Conservation (phyloP, 2,113 vertebrate species). For the Numida meleagris region DNA sequence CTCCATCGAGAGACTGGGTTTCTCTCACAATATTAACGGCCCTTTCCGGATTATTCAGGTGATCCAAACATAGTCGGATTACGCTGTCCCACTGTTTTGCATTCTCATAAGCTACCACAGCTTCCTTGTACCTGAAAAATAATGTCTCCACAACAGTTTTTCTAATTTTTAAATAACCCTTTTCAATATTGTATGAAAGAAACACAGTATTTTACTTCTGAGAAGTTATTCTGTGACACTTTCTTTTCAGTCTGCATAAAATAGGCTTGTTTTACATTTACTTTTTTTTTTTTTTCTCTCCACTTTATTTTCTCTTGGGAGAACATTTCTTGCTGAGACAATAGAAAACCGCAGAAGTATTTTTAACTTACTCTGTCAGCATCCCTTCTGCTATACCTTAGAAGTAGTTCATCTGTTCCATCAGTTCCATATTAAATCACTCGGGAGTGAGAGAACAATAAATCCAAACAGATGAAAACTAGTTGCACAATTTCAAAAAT, state of each 20-base stretch:
- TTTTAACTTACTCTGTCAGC: background rate
- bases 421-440: background rate
- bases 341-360: background rate
- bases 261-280: background rate
- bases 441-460: background rate
- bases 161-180: background rate
- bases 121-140: conserved; percentile 87
- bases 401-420: background rate
- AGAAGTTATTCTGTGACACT: background rate
- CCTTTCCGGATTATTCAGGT: conserved; percentile 93
- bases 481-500: background rate
- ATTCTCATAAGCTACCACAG: conserved; percentile 89
- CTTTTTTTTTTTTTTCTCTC: background rate
- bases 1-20: conserved; percentile 94
- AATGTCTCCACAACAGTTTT: background rate
- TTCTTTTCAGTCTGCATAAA: background rate
- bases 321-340: background rate
- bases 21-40: conserved; percentile 91
- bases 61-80: conserved; percentile 92
- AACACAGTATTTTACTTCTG: background rate
- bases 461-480: background rate
- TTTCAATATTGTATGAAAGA: background rate
- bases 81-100: conserved; percentile 94
- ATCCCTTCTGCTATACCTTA: background rate
- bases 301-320: background rate